Conservation (phyloP, 2,113 vertebrate species). For the Mixornis gularis region DNA sequence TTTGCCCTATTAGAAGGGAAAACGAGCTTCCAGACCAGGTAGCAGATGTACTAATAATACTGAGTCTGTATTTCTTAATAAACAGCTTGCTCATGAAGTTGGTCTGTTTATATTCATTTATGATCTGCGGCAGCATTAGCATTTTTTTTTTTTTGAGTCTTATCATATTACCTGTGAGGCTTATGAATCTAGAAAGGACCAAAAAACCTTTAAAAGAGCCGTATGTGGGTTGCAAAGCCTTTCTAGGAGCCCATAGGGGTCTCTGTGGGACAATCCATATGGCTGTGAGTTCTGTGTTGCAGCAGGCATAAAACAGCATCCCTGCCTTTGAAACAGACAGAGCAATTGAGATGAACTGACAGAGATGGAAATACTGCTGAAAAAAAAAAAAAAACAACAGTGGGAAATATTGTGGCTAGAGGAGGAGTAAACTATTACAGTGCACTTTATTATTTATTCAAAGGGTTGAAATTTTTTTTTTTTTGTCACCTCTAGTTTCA, state of each 20-base stretch:
- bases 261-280: constrained; percentile 57
- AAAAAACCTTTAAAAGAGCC: neutral
- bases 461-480: neutral
- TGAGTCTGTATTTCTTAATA: neutral
- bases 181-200: neutral
- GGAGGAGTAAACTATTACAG: neutral
- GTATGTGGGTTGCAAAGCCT: neutral
- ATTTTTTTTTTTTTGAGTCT: neutral
- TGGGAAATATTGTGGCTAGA: neutral
- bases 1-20: neutral
- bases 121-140: neutral
- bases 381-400: neutral
- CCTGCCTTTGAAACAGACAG: constrained; percentile 15
- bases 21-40: neutral
- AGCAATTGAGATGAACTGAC: constrained; percentile 19
- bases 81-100: neutral
- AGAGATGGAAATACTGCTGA: constrained; percentile 12
- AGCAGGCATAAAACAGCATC: constrained; percentile 28
- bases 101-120: neutral
- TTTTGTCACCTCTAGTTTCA: neutral
- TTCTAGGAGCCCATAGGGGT: constrained; percentile 41
- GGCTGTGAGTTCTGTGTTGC: neutral
- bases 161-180: neutral
- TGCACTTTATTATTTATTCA: neutral
- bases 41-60: neutral